Evolutionary conservation across 2,797 vertebrate species (phyloP).

Genomic region (Triplophysa bombifrons): DNA sequence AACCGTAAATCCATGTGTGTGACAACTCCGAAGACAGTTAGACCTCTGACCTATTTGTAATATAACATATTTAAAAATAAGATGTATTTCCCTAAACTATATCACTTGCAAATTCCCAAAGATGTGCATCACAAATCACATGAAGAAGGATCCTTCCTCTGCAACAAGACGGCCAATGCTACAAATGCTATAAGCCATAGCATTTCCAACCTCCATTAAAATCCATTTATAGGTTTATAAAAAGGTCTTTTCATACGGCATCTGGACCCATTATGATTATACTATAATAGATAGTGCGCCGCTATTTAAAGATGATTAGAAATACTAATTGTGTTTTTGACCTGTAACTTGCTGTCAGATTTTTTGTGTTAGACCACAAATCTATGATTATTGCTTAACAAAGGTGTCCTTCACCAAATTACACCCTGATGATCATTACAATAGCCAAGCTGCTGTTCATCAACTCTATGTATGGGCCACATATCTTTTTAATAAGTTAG

Average conservation of each 20-base stretch:
- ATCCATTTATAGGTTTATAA: slow-evolving; percentile 3
- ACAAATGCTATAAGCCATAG: background rate
- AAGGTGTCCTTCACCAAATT: slow-evolving; percentile 43
- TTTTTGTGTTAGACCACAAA: slow-evolving; percentile 45
- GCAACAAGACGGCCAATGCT: background rate
- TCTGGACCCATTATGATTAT: slow-evolving; percentile 20
- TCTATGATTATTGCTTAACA: slow-evolving; percentile 50
- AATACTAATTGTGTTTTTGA: slow-evolving; percentile 41
- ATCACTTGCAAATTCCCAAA: too few relatives aligned
- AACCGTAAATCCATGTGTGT: too few relatives aligned
- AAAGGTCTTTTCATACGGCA: background rate
- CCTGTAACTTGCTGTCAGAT: slow-evolving; percentile 46
- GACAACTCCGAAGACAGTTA: too few relatives aligned
- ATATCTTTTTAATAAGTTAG: slow-evolving; percentile 7
- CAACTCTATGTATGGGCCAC: slow-evolving; percentile 33
- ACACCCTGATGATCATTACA: slow-evolving; percentile 40
- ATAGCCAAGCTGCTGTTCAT: slow-evolving; percentile 42
- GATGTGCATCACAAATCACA: too few relatives aligned
- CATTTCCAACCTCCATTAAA: background rate
- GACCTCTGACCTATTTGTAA: too few relatives aligned
- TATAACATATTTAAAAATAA: too few relatives aligned
- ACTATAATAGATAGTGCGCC: background rate
- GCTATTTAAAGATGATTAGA: slow-evolving; percentile 5
- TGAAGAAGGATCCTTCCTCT: background rate
- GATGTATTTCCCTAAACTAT: too few relatives aligned